Evolutionary conservation across 64 coral and sea anemone genomes (phyloP).

Genomic region (Hydrozoanthus tunicans): DNA sequence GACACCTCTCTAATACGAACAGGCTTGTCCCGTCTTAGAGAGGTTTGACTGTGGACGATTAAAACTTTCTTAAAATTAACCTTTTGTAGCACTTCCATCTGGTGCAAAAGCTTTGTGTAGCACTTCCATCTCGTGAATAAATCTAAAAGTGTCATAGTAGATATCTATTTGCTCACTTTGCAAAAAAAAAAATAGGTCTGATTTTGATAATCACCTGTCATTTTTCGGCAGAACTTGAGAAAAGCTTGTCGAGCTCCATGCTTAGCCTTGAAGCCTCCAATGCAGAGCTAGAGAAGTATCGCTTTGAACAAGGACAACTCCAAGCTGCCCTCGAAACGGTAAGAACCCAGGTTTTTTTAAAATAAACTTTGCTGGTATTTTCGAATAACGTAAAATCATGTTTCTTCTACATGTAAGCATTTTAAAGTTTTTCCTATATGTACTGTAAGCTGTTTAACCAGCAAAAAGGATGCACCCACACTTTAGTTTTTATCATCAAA

Average conservation of each 20-base stretch:
- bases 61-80: too few species aligned
- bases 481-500: too few species aligned
- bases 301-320: conserved; percentile 83
- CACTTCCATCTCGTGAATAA: not conserved
- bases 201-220: not conserved
- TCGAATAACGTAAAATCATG: not conserved
- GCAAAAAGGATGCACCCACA: too few species aligned
- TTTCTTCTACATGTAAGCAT: too few species aligned
- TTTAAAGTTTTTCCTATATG: too few species aligned
- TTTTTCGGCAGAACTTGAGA: conserved; percentile 72
- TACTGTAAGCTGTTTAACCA: too few species aligned
- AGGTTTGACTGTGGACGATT: too few species aligned
- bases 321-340: conserved; percentile 80
- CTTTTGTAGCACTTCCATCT: too few species aligned
- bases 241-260: conserved; percentile 94
- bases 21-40: too few species aligned
- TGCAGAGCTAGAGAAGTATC: conserved; percentile 95
- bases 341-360: not conserved
- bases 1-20: too few species aligned
- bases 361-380: not conserved
- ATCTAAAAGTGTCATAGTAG: not conserved
- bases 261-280: conserved; percentile 95
- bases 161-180: not conserved
- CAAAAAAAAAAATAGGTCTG: not conserved
- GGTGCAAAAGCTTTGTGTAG: too few species aligned